Percentiles rank a stretch among this genome's conserved stretches.
Conservation (phyloP, 2,797 vertebrate genomes). For the Glossophaga mutica region DNA sequence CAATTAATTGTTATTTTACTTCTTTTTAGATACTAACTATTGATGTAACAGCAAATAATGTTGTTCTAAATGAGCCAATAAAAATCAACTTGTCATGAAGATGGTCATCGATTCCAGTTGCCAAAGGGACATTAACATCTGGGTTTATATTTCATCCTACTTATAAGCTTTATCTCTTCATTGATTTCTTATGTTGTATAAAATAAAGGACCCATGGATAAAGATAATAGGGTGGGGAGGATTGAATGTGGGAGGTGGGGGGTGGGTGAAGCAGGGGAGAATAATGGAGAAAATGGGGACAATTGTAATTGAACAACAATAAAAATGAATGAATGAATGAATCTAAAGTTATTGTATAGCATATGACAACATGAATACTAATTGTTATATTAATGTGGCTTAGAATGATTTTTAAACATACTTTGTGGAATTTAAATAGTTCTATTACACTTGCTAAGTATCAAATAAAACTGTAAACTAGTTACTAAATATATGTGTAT, state of each 20-base stretch:
- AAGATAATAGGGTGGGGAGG: too few relatives aligned
- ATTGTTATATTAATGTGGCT: not conserved
- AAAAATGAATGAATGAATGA: not conserved
- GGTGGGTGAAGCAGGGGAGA: too few relatives aligned
- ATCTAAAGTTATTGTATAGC: not conserved
- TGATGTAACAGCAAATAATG: not conserved
- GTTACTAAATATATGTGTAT: not conserved
- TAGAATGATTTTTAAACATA: not conserved
- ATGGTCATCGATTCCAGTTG: not conserved
- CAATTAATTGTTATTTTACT: not conserved
- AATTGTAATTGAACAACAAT: too few relatives aligned
- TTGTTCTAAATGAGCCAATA: conserved; percentile 59
- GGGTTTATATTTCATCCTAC: not conserved
- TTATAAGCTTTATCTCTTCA: not conserved
- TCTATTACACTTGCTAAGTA: not conserved
- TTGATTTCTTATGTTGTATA: not conserved
- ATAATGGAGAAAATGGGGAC: too few relatives aligned
- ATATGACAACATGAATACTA: not conserved
- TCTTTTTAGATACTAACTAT: conserved; percentile 67
- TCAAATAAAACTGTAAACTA: not conserved
- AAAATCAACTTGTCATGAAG: conserved; percentile 71
- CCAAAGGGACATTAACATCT: not conserved
- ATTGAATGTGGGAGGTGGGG: too few relatives aligned
- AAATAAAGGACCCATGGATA: not conserved
- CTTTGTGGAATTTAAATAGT: not conserved